A percentile compares a stretch with the other conserved stretches of the same genome.
Evolutionary conservation across 2,797 vertebrate genomes (phyloP).

Genomic region (Corythornis leucogaster): DNA sequence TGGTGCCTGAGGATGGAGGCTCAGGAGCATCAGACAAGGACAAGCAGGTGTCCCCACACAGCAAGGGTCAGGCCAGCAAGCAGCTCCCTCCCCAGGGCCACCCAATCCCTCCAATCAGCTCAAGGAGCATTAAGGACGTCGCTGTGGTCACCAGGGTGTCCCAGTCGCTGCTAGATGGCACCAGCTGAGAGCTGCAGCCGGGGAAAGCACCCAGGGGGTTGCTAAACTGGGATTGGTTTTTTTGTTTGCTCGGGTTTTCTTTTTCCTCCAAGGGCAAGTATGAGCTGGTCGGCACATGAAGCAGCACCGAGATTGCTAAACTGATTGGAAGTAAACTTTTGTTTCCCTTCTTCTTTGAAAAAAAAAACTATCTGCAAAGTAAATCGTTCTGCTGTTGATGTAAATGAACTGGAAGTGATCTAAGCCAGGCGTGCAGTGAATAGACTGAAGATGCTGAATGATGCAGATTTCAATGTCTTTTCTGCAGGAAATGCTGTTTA

Average conservation of each 20-base stretch:
- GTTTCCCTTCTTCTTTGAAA: neutral
- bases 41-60: rapidly evolving
- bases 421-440: neutral
- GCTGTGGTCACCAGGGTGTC: rapidly evolving
- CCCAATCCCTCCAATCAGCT: neutral
- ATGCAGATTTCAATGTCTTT: neutral
- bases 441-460: neutral
- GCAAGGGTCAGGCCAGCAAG: neutral
- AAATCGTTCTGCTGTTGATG: neutral
- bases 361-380: neutral
- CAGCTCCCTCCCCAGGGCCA: neutral
- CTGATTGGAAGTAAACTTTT: neutral
- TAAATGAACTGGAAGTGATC: neutral
- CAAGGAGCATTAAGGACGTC: rapidly evolving
- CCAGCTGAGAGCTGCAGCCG: neutral
- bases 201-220: neutral
- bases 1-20: neutral
- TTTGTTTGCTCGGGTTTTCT: too few species aligned
- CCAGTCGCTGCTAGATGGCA: neutral
- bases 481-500: neutral
- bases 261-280: neutral
- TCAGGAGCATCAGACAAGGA: neutral
- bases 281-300: neutral
- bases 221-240: neutral
- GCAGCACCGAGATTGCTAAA: neutral